Base-by-base conservation (phyloP, 2,113 vertebrate species). In the Struthio camelus region DNA sequence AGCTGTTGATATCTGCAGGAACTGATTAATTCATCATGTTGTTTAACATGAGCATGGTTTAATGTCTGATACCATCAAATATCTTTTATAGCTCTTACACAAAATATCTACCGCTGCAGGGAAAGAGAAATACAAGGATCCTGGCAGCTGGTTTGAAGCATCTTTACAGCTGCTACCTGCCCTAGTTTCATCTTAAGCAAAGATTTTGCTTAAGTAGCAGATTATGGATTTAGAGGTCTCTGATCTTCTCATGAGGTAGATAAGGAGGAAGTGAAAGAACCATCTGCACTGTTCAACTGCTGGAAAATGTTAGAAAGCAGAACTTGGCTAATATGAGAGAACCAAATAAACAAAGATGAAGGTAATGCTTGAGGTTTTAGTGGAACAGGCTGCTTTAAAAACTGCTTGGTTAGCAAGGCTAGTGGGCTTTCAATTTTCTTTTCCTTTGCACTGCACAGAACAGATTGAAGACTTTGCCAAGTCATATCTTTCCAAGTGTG, bases 211-310 rank as follows among this genome's bases (percentile, higher is more conserved):
- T 58, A 78, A 89, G 61, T 67, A 80, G 27, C 28, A 88, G 84
- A 13, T 78, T 38, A 67, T 4, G 70, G 81, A 82, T 77, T 87
- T 73, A 87, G 46, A 90, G 81, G n/a, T 71, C 67, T 66, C 36
- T 53, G 71, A 46, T 82, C 78, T 61, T 72, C 54, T 77, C 64
- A 2, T 67, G 64, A 84, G 46, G 72, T 83, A 40, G 64, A 85
- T 82, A 42, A 78, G 78, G 44, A 8, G 14, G n/a, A 83, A 91
- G 64, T 78, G 93, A 95, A 95, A 93, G 89, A 96, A 32, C 85
- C 87, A 85, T 64, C 93, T 95, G 93, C 56, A 12, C 78, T 54
- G 12, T 54, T 94, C 53, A 82, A 53, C 58, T 85, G 67, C 73
- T 82, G 58, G 91, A 2, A 80, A 38, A 61, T 93, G 32, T n/a